phyloP scores from a whole-genome alignment of 53 echinoderm and acorn worm genomes.

The Henricia sp. region DNA sequence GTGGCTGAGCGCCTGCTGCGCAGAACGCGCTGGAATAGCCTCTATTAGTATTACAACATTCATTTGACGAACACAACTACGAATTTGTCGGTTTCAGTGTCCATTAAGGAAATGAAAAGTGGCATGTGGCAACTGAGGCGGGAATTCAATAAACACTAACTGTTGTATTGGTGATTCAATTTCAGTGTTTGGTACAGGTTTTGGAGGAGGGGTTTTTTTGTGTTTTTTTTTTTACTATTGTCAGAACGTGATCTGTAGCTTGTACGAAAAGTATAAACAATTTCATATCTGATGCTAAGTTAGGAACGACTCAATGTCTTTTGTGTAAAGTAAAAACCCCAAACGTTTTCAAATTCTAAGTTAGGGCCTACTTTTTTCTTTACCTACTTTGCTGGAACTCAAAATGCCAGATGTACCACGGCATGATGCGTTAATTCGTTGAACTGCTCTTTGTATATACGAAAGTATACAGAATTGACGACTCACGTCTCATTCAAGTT shows the following conservation, averaged over 20 bases:
- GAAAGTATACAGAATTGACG: too few species aligned
- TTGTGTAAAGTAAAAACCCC: too few species aligned
- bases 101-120: constrained; percentile 30
- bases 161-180: too few species aligned
- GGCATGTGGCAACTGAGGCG: neutral
- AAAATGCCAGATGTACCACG: too few species aligned
- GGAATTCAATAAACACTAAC: too few species aligned
- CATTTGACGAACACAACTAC: neutral
- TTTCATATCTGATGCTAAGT: neutral
- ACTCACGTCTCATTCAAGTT: too few species aligned
- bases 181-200: too few species aligned
- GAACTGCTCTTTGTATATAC: too few species aligned
- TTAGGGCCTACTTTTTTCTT: too few species aligned
- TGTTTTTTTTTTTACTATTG: neutral
- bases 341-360: too few species aligned
- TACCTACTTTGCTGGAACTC: too few species aligned
- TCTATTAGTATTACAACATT: constrained; percentile 34
- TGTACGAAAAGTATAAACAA: neutral
- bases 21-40: neutral
- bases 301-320: neutral
- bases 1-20: constrained; percentile 21
- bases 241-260: constrained; percentile 15
- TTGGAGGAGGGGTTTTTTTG: neutral
- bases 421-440: too few species aligned
- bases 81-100: neutral